A percentile compares a stretch with the other conserved stretches of the same genome.
Conservation (phyloP, 2,888 invertebrate species). For the Hoplodrina ambigua region DNA sequence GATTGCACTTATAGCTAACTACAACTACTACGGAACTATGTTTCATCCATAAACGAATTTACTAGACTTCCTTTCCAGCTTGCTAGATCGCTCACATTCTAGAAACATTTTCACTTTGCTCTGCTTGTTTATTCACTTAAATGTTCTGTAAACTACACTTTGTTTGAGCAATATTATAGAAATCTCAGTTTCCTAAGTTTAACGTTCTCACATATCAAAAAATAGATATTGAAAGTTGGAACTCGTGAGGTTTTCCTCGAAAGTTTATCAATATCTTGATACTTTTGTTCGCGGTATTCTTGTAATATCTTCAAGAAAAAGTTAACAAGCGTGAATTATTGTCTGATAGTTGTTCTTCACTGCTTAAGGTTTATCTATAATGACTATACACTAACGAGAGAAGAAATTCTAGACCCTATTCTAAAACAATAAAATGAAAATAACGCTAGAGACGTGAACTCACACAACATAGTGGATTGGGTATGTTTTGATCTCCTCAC, state of each 20-base stretch:
- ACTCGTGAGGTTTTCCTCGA: slow-evolving; percentile 26
- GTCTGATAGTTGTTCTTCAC: slow-evolving; percentile 2
- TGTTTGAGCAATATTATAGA: slow-evolving; percentile 11
- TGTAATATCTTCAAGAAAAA: slow-evolving; percentile 33
- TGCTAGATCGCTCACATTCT: slow-evolving; percentile 6
- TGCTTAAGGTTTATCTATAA: slow-evolving; percentile 13
- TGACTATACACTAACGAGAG: slow-evolving; percentile 15
- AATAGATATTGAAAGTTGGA: slow-evolving; percentile 45
- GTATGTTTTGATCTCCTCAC: slow-evolving; percentile 42
- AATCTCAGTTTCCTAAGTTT: slow-evolving; percentile 43
- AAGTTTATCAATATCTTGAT: slow-evolving; percentile 51
- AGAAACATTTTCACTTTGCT: slow-evolving; percentile 10
- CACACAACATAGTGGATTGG: slow-evolving; percentile 26
- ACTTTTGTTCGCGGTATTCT: slow-evolving; percentile 24
- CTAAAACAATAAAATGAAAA: slow-evolving; percentile 38
- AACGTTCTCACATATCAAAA: slow-evolving; percentile 55
- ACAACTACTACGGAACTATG: slow-evolving; percentile 41
- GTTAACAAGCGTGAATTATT: slow-evolving; percentile 9
- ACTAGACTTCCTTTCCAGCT: slow-evolving; percentile 26
- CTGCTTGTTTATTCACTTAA: slow-evolving; percentile 13
- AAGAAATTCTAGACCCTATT: slow-evolving; percentile 39
- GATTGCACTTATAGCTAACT: slow-evolving; percentile 77
- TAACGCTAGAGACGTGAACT: slow-evolving; percentile 30
- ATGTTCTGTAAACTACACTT: slow-evolving; percentile 16
- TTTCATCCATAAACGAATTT: slow-evolving; percentile 34